Evolutionary conservation across 2,888 invertebrate genomes (phyloP).

Genomic region (Parnassius mnemosyne): DNA sequence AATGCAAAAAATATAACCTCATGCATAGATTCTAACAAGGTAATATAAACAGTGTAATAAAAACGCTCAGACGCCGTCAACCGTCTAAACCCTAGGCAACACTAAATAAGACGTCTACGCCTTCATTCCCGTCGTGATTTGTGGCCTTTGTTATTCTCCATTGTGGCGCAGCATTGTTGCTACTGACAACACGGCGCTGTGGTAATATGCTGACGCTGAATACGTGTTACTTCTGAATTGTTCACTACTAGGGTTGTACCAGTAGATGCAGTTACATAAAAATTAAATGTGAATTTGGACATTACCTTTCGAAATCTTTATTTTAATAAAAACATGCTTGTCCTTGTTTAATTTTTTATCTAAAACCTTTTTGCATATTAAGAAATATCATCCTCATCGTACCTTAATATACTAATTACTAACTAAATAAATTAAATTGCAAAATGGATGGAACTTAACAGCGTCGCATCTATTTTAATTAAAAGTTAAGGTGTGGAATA

Average conservation of each 20-base stretch:
- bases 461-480: too few relatives aligned
- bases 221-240: constrained; percentile 18
- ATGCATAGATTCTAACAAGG: constrained; percentile 12
- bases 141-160: constrained; percentile 47
- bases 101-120: constrained; percentile 44
- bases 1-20: neutral
- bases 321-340: too few relatives aligned
- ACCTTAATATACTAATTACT: too few relatives aligned
- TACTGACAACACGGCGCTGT: constrained; percentile 31
- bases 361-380: too few relatives aligned
- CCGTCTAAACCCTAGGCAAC: constrained; percentile 32
- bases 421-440: too few relatives aligned
- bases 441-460: too few relatives aligned
- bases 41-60: constrained; percentile 31
- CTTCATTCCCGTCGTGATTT: constrained; percentile 45
- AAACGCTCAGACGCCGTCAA: constrained; percentile 27
- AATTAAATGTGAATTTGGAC: too few relatives aligned
- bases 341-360: too few relatives aligned
- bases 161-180: constrained; percentile 40
- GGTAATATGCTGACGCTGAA: constrained; percentile 24
- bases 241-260: constrained; percentile 12
- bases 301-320: too few relatives aligned
- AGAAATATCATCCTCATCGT: too few relatives aligned
- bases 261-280: neutral
- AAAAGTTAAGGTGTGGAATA: too few relatives aligned